Evolutionary conservation across 2,888 invertebrate genomes (phyloP).

Genomic region (Oeneis ivallda): DNA sequence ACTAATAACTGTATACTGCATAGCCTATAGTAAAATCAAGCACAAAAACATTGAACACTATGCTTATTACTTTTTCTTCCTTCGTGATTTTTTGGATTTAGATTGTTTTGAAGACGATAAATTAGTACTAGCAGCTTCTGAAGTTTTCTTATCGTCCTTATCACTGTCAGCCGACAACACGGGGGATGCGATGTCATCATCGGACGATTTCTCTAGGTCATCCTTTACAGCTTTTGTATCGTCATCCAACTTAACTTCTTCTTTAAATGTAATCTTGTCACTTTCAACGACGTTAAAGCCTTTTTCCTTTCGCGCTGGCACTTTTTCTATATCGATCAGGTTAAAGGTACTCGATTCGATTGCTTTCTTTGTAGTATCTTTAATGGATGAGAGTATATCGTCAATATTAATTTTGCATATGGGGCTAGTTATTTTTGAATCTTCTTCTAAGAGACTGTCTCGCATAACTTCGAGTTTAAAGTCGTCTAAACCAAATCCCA

Average conservation of each 20-base stretch:
- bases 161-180: constrained; percentile 82
- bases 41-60: constrained; percentile 57
- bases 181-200: constrained; percentile 79
- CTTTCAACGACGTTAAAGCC: constrained; percentile 70
- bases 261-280: constrained; percentile 68
- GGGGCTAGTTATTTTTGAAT: constrained; percentile 63
- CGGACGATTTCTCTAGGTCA: constrained; percentile 79
- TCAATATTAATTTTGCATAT: constrained; percentile 76
- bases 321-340: constrained; percentile 70
- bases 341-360: constrained; percentile 69
- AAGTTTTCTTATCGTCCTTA: constrained; percentile 69
- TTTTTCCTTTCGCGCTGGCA: constrained; percentile 64
- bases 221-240: constrained; percentile 58
- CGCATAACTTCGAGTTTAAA: constrained; percentile 73
- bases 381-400: constrained; percentile 70
- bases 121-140: constrained; percentile 61
- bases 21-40: constrained; percentile 43
- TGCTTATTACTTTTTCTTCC: constrained; percentile 82
- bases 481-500: constrained; percentile 72
- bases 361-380: constrained; percentile 62
- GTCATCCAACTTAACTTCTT: constrained; percentile 67
- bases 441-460: constrained; percentile 69
- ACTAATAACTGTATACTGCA: constrained; percentile 34
- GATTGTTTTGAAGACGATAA: constrained; percentile 69
- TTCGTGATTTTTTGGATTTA: constrained; percentile 81